Conservation (phyloP, 2,797 vertebrate species). For the Pseudotriccus pelzelni region DNA sequence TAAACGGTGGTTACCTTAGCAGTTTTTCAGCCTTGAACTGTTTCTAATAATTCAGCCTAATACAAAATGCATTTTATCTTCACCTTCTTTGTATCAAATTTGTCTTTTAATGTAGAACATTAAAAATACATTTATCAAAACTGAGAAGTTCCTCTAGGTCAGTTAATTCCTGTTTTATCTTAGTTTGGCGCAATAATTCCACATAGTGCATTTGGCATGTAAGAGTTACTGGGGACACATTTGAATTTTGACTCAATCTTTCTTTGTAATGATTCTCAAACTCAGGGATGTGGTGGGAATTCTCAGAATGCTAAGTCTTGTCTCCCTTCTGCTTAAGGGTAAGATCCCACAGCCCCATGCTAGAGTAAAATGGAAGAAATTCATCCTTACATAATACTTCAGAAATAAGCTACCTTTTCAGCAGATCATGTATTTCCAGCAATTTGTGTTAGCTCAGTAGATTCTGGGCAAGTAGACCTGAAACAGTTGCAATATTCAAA, state of each 20-base stretch:
- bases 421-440: neutral
- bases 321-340: neutral
- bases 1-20: neutral
- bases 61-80: neutral
- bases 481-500: neutral
- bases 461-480: neutral
- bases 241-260: neutral
- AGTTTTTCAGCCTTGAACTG: neutral
- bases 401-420: neutral
- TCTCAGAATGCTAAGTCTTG: neutral
- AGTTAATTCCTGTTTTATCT: neutral
- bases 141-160: neutral
- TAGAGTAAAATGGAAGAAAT: neutral
- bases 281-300: neutral
- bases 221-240: neutral
- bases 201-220: neutral
- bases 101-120: neutral
- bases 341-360: neutral
- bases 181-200: neutral
- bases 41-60: neutral
- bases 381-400: neutral
- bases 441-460: neutral
- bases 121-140: neutral
- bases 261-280: neutral
- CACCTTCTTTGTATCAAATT: neutral